These are phyloP conservation scores for Potorous gilbertii DNA, from an alignment of 2,797 vertebrate species.

Conservation along the genomic window DNA sequence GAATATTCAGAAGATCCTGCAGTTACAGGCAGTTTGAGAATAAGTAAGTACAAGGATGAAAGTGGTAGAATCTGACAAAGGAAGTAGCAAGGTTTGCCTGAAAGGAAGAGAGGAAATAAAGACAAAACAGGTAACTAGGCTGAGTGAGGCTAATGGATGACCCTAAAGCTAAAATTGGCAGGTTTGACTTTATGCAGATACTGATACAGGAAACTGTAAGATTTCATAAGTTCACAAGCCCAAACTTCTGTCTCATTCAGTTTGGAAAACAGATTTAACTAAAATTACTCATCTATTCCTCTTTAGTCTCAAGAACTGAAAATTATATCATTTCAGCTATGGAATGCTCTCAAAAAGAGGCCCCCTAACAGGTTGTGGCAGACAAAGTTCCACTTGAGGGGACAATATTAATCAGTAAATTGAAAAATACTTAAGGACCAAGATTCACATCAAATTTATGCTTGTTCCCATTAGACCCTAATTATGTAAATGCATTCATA, in stretches of 20 bases:
- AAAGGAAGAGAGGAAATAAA: slow-evolving; percentile 42
- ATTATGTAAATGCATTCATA: slow-evolving; percentile 72
- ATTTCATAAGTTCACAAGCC: slow-evolving; percentile 12
- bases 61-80: slow-evolving; percentile 16
- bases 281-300: slow-evolving; percentile 17
- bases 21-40: slow-evolving; percentile 1
- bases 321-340: slow-evolving; percentile 20
- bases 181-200: slow-evolving; percentile 45
- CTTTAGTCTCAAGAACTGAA: slow-evolving; percentile 64
- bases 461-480: slow-evolving; percentile 62
- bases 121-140: slow-evolving; percentile 50
- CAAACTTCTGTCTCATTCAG: background rate
- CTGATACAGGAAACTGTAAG: background rate
- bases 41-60: background rate
- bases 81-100: background rate
- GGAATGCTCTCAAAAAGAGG: slow-evolving; percentile 55
- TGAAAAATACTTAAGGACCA: slow-evolving; percentile 59
- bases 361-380: slow-evolving; percentile 42
- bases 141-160: slow-evolving; percentile 12
- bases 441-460: slow-evolving; percentile 65
- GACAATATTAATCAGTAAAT: slow-evolving; percentile 68
- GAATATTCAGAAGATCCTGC: slow-evolving; percentile 29
- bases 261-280: slow-evolving; percentile 44
- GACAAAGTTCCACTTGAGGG: slow-evolving; percentile 60
- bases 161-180: slow-evolving; percentile 37